These are phyloP conservation scores for Pristionchus fissidentatus DNA, from an alignment of 2,888 invertebrate genomes.

Conservation along the genomic window DNA sequence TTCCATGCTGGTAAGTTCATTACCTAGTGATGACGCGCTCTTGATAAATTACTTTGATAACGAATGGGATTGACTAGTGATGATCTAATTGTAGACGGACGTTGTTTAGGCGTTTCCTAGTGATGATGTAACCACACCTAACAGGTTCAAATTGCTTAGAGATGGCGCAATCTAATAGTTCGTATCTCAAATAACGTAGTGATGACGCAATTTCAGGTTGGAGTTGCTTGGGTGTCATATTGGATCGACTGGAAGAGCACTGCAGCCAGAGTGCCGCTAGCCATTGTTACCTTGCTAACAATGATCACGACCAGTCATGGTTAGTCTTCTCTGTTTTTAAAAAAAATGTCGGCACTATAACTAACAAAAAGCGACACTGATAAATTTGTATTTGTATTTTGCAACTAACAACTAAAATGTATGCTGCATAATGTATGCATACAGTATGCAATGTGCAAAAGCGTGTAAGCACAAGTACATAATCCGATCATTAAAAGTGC, in stretches of 20 bases:
- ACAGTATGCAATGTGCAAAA: no score
- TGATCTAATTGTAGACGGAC: neutral
- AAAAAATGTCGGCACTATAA: no score
- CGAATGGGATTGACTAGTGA: neutral
- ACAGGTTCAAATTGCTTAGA: no score
- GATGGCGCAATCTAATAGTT: neutral
- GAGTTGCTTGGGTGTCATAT: conserved; percentile 73
- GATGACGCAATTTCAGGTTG: conserved; percentile 51
- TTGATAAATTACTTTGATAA: neutral
- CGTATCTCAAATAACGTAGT: neutral
- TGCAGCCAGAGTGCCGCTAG: conserved; percentile 75
- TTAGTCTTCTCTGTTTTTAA: conserved; percentile 38
- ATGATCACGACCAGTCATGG: conserved; percentile 75
- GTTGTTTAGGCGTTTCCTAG: no score
- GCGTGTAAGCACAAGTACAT: no score
- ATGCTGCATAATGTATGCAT: no score
- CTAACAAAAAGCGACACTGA: no score
- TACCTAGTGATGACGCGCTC: no score
- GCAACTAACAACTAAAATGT: no score
- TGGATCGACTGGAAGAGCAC: conserved; percentile 76
- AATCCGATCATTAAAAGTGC: no score
- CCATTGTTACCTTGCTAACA: conserved; percentile 74
- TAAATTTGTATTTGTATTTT: no score
- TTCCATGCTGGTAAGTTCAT: conserved; percentile 56
- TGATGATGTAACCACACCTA: no score